phyloP scores from a whole-genome alignment of 92 coral and sea anemone species.

The Zoanthus sociatus region DNA sequence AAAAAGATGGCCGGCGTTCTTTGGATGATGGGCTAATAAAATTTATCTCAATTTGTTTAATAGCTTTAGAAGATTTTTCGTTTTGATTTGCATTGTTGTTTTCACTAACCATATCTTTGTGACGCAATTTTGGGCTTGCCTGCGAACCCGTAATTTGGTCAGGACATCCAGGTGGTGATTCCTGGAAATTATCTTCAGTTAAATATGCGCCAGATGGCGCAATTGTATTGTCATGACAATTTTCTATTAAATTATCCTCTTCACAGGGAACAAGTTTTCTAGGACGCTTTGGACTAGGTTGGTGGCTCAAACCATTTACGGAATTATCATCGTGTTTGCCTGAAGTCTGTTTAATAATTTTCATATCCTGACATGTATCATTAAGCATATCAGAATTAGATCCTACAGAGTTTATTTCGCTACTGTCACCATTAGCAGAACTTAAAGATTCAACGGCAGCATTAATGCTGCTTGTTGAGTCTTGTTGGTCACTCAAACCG shows the following conservation, averaged over 20 bases:
- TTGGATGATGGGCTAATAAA: slow-evolving; percentile 23
- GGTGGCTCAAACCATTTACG: neutral
- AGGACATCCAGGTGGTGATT: neutral
- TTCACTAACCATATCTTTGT: neutral
- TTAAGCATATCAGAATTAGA: slow-evolving; percentile 31
- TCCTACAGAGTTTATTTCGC: slow-evolving; percentile 1
- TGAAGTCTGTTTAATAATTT: slow-evolving; percentile 1
- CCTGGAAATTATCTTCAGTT: too few species aligned
- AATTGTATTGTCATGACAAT: neutral
- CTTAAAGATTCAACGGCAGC: neutral
- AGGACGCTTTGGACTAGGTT: slow-evolving; percentile 23
- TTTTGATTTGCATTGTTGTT: slow-evolving; percentile 12
- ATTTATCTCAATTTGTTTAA: slow-evolving; percentile 29
- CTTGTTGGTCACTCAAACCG: slow-evolving; percentile 12
- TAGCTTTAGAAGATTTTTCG: neutral
- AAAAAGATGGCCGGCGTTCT: slow-evolving; percentile 38
- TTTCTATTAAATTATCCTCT: neutral
- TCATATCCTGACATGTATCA: slow-evolving; percentile 36
- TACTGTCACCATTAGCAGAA: neutral
- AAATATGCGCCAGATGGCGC: neutral
- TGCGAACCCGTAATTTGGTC: neutral
- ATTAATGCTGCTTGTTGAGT: slow-evolving; percentile 17
- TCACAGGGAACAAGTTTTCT: neutral
- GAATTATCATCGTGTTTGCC: neutral
- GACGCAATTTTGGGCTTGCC: slow-evolving; percentile 15